Evolutionary conservation across 2,113 vertebrate genomes (phyloP).

Genomic region (Dendrocopos noguchii): DNA sequence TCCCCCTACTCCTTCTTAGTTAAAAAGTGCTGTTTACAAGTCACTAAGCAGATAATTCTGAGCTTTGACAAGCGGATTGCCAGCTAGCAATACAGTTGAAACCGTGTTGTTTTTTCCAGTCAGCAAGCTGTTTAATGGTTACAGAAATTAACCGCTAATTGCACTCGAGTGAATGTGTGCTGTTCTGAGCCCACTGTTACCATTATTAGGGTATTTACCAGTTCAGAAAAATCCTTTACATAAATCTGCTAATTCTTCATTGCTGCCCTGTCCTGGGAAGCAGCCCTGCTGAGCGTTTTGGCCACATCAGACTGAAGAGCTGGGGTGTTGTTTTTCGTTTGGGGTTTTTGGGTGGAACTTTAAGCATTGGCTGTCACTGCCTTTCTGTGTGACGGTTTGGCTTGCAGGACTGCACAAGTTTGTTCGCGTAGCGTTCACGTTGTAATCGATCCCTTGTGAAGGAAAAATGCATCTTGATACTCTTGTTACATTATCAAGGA

Average conservation of each 20-base stretch:
- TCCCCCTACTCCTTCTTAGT: constrained; percentile 9
- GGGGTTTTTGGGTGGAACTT: neutral
- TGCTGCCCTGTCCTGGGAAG: neutral
- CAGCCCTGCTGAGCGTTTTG: neutral
- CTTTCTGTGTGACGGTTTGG: fast-evolving
- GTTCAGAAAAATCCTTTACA: neutral
- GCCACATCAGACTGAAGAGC: neutral
- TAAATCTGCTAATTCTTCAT: constrained; percentile 17
- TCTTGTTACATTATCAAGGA: neutral
- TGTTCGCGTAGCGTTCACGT: neutral
- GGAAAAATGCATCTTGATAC: neutral
- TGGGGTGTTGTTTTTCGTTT: neutral
- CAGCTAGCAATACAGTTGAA: constrained; percentile 33
- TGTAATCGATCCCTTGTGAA: neutral
- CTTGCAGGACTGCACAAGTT: neutral
- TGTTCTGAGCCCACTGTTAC: constrained; percentile 29
- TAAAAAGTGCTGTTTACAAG: constrained; percentile 39
- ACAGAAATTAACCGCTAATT: constrained; percentile 68
- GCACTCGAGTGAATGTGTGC: constrained; percentile 36
- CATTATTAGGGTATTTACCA: constrained; percentile 20
- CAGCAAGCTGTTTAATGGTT: constrained; percentile 64
- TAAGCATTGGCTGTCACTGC: neutral
- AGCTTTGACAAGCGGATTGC: constrained; percentile 26
- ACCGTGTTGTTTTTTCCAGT: neutral
- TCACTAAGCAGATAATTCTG: constrained; percentile 49